Conservation (phyloP, 2,113 vertebrate species). For the Poeciliopsis prolifica region DNA sequence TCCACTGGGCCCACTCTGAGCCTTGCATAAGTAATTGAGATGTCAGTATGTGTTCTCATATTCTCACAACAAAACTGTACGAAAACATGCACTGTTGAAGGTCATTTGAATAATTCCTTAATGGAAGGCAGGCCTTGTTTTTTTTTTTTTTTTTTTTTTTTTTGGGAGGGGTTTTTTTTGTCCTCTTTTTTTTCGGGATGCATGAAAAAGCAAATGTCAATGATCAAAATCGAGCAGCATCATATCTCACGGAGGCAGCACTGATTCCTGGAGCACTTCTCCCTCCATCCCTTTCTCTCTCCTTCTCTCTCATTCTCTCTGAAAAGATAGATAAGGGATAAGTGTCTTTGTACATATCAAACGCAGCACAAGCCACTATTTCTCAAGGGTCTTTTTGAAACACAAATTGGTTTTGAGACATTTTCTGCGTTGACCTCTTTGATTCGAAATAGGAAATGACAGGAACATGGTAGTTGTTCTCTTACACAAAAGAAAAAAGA, state of each 20-base stretch:
- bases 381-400: conserved; percentile 77
- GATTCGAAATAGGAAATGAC: conserved; percentile 77
- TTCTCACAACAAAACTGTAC: conserved; percentile 80
- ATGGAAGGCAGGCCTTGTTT: conserved; percentile 80
- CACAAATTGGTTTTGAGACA: conserved; percentile 80
- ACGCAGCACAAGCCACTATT: conserved; percentile 67
- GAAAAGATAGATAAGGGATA: conserved; percentile 77
- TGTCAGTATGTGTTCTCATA: conserved; percentile 81
- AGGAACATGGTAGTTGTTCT: conserved; percentile 67
- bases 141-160: conserved; percentile 63
- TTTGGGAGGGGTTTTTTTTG: conserved; percentile 7
- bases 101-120: conserved; percentile 84
- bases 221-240: conserved; percentile 81
- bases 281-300: conserved; percentile 68
- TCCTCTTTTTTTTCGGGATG: conserved; percentile 69
- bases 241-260: conserved; percentile 76
- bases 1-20: conserved; percentile 80
- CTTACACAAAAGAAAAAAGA: conserved; percentile 17
- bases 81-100: conserved; percentile 81
- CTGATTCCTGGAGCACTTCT: conserved; percentile 75
- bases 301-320: conserved; percentile 62
- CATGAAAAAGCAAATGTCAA: conserved; percentile 83
- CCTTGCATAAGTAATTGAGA: conserved; percentile 82
- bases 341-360: conserved; percentile 81
- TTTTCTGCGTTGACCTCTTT: conserved; percentile 76